Evolutionary conservation across 2,113 vertebrate genomes (phyloP), one percentile per base, ranked within the genome.

Genomic region (Coreoperca whiteheadi): DNA sequence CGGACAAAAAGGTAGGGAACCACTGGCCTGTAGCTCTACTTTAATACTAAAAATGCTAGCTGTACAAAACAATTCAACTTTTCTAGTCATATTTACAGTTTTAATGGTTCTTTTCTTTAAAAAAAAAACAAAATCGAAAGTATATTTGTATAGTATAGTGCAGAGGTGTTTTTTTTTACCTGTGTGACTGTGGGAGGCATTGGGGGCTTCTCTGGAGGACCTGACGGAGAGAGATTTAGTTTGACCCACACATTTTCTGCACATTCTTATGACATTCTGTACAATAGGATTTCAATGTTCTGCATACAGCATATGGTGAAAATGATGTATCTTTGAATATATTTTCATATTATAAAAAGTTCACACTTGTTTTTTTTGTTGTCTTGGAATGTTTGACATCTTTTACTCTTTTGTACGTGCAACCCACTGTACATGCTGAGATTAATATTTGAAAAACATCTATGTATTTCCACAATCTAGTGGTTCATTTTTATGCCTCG

Each of bases 181-280:
- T 96, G 95, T 0, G 94, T 9, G 23, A 51, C 37, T 21, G 74
- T 0, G 1, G 83, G 14, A 30, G 87, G 84, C 57, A 56, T 81
- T 0, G 87, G 95, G 0, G 97, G 96, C 84, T 97, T 98, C 85
- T 95, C 94, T 0, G 97, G 97, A 15, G 96, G 96, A 0, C 85
- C 94, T 0, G 95, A 83, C 76, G 54, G 15, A 88, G 6, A 71
- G n/a, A 76, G 16, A 73, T n/a, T 41, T 54, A 37, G 21, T 16
- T 48, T 23, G 21, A 25, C 37, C 0, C 4, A 6, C 32, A 61
- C 41, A 9, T 66, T 51, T 63, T 28, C 51, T 53, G 6, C 15
- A 63, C 54, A 46, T 60, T 4, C 1, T 3, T 30, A 28, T 18
- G 28, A 9, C 25, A 59, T 9, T 16, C 25, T 43, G 9, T 6